These are phyloP conservation scores for Hymenopus coronatus DNA, from an alignment of 2,888 invertebrate genomes.

Conservation along the genomic window DNA sequence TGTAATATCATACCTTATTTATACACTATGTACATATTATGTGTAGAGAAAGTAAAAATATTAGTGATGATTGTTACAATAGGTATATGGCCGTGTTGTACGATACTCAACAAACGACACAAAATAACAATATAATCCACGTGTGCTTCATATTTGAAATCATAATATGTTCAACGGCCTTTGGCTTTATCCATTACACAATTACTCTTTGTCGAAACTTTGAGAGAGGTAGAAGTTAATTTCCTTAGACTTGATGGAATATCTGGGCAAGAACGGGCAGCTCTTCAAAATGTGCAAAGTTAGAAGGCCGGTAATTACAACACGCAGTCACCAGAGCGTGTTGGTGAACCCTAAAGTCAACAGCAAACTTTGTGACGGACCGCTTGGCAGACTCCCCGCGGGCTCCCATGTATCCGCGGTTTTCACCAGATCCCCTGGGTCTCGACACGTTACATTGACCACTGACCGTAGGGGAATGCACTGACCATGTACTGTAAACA, in stretches of 20 bases:
- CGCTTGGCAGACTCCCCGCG: not conserved
- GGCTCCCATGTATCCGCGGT: not conserved
- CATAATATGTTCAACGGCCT: no score
- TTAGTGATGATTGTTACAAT: no score
- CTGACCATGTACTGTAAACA: not conserved
- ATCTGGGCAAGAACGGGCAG: not conserved
- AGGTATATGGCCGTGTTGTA: no score
- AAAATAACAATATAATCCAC: no score
- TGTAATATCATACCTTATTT: no score
- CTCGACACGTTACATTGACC: not conserved
- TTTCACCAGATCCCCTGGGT: not conserved
- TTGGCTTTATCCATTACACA: not conserved
- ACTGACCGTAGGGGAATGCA: not conserved
- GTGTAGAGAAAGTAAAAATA: no score
- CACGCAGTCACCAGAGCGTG: not conserved
- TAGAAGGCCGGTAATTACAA: not conserved
- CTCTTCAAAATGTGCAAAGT: not conserved
- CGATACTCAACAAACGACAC: no score
- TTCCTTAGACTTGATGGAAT: not conserved
- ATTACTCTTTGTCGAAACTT: not conserved
- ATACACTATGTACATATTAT: no score
- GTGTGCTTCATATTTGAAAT: no score
- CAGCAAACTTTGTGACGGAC: not conserved
- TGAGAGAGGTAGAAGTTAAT: not conserved
- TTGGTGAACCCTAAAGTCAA: not conserved